Base-by-base conservation (phyloP, 2,888 invertebrate species). In the Oscheius sp. region DNA sequence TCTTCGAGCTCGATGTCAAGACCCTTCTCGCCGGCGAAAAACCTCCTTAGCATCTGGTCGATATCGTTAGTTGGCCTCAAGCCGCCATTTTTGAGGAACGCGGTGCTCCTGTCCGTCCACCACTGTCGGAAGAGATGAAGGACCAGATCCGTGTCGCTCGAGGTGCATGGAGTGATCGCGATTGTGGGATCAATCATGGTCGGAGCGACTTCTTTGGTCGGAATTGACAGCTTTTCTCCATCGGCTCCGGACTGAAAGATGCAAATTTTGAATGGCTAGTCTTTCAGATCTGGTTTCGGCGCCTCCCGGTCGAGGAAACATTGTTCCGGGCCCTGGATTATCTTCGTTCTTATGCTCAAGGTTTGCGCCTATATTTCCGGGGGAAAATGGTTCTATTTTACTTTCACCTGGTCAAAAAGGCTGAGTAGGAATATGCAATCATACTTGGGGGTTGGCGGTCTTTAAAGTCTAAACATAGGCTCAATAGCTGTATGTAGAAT, bases 1-100 rank as follows among this genome's bases (percentile, higher is more conserved):
- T 66, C 60, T 9, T 58, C 68, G 32, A 70, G 47, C 5, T 70
- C 58, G 58, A 58, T 59, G 32, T 72, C 72, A 9, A n/a, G 42
- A 42, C 70, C 51, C 33, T 37, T 62, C 33, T 72, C 72, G 33
- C 72, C 72, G 7, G 51, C 53, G 9, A 72, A 32, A 62, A 42
- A 72, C 21, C 13, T 7, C 2, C 62, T 21, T 13, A 72, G 11
- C 4, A 72, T 48, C 62, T 48, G 48, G 53, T 72, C 72, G 48
- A 72, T 72, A 50, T 62, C 60, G 48, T 32, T 72, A 9, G 50
- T 63, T 5, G 72, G 72, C 2, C 55, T 33, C 29, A 60, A 35
- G 1, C 62, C 62, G 7, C 72, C 72, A 1, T 37, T 47, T 35
- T 37, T 13, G 11, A 72, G 21, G 35, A 62, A 21, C 11, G 10